Evolutionary conservation across 2,113 vertebrate species (phyloP), one percentile per base, ranked within the genome.

Genomic region (Stictonetta naevosa): DNA sequence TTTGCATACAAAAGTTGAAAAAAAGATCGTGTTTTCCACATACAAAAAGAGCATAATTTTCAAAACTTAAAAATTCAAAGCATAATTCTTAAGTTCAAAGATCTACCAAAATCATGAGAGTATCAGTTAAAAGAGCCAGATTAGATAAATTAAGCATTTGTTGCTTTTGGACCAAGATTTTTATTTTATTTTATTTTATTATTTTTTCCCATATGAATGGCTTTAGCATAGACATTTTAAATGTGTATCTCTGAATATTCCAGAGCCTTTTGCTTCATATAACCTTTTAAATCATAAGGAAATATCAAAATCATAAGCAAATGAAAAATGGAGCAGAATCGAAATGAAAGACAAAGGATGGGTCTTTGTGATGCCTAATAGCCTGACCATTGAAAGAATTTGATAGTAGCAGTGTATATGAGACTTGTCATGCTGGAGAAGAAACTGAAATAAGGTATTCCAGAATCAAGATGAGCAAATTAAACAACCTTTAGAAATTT

Each of bases 111-210:
- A 33, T 50, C 80, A 26, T 60, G 62, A 83, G 19, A 93, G 16
- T 85, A 76, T 52, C 29, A 64, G 21, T 55, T 79, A 62, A 86
- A 85, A 86, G n/a, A 90, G 22, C 15, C 14, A 86, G 72, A 83
- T 86, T 68, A 73, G 88, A 90, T 80, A 88, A 87, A 86, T 55
- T 0, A 0, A 68, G 56, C 58, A 85, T 71, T 59, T 92, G 63
- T 71, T 96, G 64, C 22, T 69, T 3, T 68, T 92, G 75, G 86
- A 96, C 52, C 67, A 79, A 72, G 29, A 79, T 72, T 79, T 88
- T 56, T n/a, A n/a, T n/a, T n/a, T n/a, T n/a, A n/a, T 6, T 67
- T 85, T 88, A 52, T 6, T 59, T 85, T 40, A 5, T 40, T 40
- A 5, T 40, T 40, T 40, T 40, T 40, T 33, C 48, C 62, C 83